phyloP scores from a whole-genome alignment of 1,140 invertebrate genomes.

The Trachymyrmex cornetzi region DNA sequence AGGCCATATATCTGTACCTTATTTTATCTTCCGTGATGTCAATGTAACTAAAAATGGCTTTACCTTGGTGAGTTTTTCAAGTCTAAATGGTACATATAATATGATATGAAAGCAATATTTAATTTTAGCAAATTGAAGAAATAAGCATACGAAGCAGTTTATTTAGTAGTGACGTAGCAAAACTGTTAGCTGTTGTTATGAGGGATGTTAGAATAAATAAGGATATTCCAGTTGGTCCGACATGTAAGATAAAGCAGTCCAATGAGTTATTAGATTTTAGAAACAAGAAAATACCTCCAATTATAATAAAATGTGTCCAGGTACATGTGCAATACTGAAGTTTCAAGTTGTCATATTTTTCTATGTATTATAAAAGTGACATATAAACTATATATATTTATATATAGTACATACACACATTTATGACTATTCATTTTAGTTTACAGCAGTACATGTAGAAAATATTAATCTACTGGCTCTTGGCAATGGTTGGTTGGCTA shows the following conservation, averaged over 20 bases:
- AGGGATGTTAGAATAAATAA: constrained; percentile 95
- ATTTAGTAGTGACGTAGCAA: constrained; percentile 95
- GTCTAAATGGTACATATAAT: background rate
- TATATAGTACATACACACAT: background rate
- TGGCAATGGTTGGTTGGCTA: constrained; percentile 91
- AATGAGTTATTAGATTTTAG: constrained; percentile 89
- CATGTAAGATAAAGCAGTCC: constrained; percentile 78
- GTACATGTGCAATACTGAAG: constrained; percentile 82
- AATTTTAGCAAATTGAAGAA: constrained; percentile 93
- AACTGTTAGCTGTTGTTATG: constrained; percentile 94
- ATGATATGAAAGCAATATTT: constrained; percentile 35
- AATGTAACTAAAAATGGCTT: constrained; percentile 90
- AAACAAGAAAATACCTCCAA: constrained; percentile 91
- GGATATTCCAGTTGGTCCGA: constrained; percentile 87
- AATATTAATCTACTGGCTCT: constrained; percentile 93
- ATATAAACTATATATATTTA: too few relatives aligned
- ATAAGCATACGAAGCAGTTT: constrained; percentile 95
- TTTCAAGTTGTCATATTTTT: constrained; percentile 44
- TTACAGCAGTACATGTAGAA: constrained; percentile 94
- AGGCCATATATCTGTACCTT: constrained; percentile 90
- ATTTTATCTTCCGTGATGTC: constrained; percentile 90
- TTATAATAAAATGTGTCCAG: constrained; percentile 94
- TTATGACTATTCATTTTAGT: constrained; percentile 86
- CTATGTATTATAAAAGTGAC: background rate
- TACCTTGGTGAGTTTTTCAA: constrained; percentile 88